Evolutionary conservation across 2,888 invertebrate genomes (phyloP).

Genomic region (Psylliodes chrysocephalus): DNA sequence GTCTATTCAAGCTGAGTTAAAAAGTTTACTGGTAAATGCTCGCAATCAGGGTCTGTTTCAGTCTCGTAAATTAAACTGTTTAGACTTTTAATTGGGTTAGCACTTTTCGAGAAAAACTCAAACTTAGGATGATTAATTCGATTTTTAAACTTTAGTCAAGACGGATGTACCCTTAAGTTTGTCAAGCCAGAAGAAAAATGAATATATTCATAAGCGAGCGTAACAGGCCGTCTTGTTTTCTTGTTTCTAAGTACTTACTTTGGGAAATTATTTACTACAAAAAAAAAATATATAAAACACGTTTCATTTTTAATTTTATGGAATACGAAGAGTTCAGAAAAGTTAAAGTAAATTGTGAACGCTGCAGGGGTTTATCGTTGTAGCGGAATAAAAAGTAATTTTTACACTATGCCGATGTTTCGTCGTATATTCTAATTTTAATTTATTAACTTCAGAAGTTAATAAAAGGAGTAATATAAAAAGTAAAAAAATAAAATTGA

Average conservation of each 20-base stretch:
- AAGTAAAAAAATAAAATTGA: too few relatives aligned
- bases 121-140: slow-evolving; percentile 10
- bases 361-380: too few relatives aligned
- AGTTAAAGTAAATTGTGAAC: too few relatives aligned
- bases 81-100: slow-evolving; percentile 13
- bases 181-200: slow-evolving; percentile 11
- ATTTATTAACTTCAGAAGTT: too few relatives aligned
- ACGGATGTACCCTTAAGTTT: slow-evolving; percentile 13
- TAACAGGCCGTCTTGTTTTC: background rate
- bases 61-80: slow-evolving; percentile 5
- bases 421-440: too few relatives aligned
- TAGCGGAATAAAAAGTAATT: too few relatives aligned
- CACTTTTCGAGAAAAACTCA: slow-evolving; percentile 2
- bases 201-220: slow-evolving; percentile 12
- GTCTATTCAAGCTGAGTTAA: background rate
- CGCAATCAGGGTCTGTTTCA: slow-evolving; percentile 8
- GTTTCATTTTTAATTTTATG: too few relatives aligned
- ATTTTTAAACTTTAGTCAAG: slow-evolving; percentile 9
- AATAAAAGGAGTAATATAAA: too few relatives aligned
- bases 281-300: background rate
- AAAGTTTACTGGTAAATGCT: slow-evolving; percentile 2
- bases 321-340: too few relatives aligned
- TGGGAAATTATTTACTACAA: background rate
- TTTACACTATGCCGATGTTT: too few relatives aligned
- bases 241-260: background rate